Percentiles rank a stretch among this genome's conserved stretches.
Evolutionary conservation across 23 tunicate species (phyloP).

Genomic region (Halocynthia roretzi): DNA sequence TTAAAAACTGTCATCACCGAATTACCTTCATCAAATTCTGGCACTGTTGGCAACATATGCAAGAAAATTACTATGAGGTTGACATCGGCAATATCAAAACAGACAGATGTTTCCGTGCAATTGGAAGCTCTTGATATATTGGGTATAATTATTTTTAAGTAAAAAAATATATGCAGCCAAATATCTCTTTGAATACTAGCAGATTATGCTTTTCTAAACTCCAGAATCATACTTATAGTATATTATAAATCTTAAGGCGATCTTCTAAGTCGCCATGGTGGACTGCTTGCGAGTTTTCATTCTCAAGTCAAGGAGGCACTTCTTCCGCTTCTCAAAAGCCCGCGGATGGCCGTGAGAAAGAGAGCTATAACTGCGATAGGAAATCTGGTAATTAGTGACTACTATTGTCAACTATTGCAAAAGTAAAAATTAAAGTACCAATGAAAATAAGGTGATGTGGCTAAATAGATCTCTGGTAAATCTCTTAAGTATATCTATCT

Average conservation of each 20-base stretch:
- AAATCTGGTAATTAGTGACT: constrained; percentile 35
- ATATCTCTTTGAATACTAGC: background rate
- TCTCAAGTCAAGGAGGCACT: constrained; percentile 78
- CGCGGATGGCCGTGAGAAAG: constrained; percentile 90
- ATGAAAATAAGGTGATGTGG: no score
- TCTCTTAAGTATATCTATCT: no score
- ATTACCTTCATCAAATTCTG: constrained; percentile 56
- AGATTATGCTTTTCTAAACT: background rate
- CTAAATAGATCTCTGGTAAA: no score
- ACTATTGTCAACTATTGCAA: background rate
- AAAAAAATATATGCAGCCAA: background rate
- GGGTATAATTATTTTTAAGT: constrained; percentile 37
- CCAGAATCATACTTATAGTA: no score
- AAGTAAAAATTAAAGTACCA: background rate
- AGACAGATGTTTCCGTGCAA: constrained; percentile 79
- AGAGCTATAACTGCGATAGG: constrained; percentile 84
- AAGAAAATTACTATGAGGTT: constrained; percentile 75
- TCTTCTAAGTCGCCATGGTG: constrained; percentile 71
- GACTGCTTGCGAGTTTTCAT: constrained; percentile 54
- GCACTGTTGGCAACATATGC: constrained; percentile 63
- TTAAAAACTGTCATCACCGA: constrained; percentile 91
- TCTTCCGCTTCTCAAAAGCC: constrained; percentile 68
- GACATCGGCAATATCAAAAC: constrained; percentile 70
- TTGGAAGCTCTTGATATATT: constrained; percentile 88
- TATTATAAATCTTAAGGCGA: constrained; percentile 41